These are phyloP conservation scores for Hemibagrus wyckioides DNA, from an alignment of 2,113 vertebrate species.

Conservation along the genomic window DNA sequence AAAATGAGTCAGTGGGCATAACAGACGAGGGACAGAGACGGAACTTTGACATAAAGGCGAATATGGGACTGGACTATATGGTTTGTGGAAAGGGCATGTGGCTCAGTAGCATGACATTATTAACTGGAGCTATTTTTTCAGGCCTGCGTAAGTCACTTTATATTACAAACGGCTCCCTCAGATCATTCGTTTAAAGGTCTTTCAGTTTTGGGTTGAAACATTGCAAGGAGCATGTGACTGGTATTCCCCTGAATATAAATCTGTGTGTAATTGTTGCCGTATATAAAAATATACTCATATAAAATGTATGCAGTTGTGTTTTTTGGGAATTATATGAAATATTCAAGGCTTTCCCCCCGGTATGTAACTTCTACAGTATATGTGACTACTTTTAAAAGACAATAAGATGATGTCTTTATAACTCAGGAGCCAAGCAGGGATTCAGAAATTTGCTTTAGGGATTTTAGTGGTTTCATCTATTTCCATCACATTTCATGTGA, in stretches of 20 bases:
- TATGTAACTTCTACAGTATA: neutral
- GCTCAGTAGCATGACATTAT: conserved; percentile 60
- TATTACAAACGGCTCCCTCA: conserved; percentile 34
- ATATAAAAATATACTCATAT: neutral
- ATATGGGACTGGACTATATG: conserved; percentile 35
- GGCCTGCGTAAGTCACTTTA: conserved; percentile 39
- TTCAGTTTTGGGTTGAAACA: conserved; percentile 28
- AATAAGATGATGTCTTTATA: neutral
- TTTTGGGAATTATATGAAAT: neutral
- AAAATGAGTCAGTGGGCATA: conserved; percentile 24
- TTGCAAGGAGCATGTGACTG: neutral
- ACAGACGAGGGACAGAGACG: conserved; percentile 47
- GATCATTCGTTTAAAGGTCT: conserved; percentile 23
- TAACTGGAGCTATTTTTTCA: conserved; percentile 46
- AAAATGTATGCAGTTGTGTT: neutral
- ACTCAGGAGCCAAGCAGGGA: neutral
- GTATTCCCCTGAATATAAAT: neutral
- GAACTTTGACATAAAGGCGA: conserved; percentile 48
- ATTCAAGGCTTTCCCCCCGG: neutral
- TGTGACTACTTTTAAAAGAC: neutral
- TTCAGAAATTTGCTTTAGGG: neutral
- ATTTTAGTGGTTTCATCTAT: neutral
- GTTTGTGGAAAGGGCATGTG: conserved; percentile 57
- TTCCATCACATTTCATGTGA: neutral
- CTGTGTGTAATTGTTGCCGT: neutral